Evolutionary conservation across 2,797 vertebrate species (phyloP), one percentile per base, ranked within the genome.

Genomic region (Phataginus tetradactyla): DNA sequence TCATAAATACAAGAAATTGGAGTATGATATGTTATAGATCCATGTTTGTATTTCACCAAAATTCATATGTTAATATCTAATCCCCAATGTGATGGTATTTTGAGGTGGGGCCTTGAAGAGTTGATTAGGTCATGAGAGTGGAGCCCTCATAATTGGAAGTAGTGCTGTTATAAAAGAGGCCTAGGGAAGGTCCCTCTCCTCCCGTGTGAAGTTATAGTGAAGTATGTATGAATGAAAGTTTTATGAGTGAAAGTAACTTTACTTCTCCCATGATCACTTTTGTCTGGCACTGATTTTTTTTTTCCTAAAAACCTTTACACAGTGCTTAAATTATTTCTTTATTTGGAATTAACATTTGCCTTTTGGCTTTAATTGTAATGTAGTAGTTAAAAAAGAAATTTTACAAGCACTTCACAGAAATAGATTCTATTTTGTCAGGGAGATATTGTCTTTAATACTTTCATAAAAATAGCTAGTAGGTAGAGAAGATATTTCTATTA

Each of bases 301-400:
- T 49, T 49, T 6, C 21, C 57, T 78, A 53, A 86, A 57, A 86
- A 20, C 61, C 7, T 74, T 69, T 86, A 9, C 1, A 81, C 6
- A 37, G 23, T 85, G 34, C 55, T 72, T 57, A 63, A 42, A 86
- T 59, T 39, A 91, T 89, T 93, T 90, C 17, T 91, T 85, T 34
- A 3, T 75, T 95, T 84, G 72, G 39, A 90, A 91, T 66, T 77
- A 95, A 95, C 34, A 69, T 55, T 87, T 72, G 20, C 39, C 39
- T 39, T 63, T 83, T 55, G 1, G 49, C 91, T 72, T 85, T 18
- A 32, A 85, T 64, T 90, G 86, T 39, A 64, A 7, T 1, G 5
- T 68, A 59, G 42, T 68, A 37, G 66, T 89, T 92, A 71, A n/a
- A 78, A 45, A 72, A 69, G 20, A 91, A 68, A 77, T 42, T 51